phyloP scores from a whole-genome alignment of 2,888 invertebrate genomes.

The Rhorus exstirpatorius region DNA sequence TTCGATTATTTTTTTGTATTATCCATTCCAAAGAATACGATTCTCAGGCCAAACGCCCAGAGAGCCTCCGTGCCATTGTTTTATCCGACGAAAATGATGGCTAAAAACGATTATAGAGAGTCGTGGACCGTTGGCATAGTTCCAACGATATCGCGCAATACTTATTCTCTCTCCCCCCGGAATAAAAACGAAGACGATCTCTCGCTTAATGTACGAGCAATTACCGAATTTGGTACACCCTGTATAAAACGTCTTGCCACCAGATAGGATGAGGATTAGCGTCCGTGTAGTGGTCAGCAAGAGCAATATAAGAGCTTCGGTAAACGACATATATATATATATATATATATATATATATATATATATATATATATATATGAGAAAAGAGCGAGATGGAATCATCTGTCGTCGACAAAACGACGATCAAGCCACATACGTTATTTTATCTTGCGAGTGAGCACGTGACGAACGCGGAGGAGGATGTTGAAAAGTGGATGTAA shows the following conservation, averaged over 20 bases:
- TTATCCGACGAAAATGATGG: conserved; percentile 29
- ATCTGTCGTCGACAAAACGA: conserved; percentile 41
- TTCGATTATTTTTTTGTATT: not conserved
- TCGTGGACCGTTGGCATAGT: too few species aligned
- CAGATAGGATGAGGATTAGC: conserved; percentile 25
- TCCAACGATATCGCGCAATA: conserved; percentile 21
- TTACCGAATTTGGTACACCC: conserved; percentile 62
- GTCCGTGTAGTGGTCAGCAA: conserved; percentile 26
- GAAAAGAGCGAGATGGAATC: conserved; percentile 33
- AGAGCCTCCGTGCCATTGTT: conserved; percentile 1
- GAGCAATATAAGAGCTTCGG: too few species aligned
- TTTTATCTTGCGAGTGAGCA: conserved; percentile 36
- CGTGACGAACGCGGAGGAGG: conserved; percentile 62
- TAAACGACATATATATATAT: too few species aligned
- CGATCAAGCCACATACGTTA: conserved; percentile 28
- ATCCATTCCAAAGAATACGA: not conserved
- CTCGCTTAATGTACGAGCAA: conserved; percentile 46
- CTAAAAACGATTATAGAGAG: too few species aligned
- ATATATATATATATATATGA: too few species aligned
- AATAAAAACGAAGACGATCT: conserved; percentile 22
- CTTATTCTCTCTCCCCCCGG: not conserved
- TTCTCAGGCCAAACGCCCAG: too few species aligned
- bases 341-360: too few species aligned
- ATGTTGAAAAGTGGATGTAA: conserved; percentile 46
- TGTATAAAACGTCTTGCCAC: conserved; percentile 34